Base-by-base conservation (phyloP, 1,140 invertebrate species). In the Pseudomyrmex pallidus region DNA sequence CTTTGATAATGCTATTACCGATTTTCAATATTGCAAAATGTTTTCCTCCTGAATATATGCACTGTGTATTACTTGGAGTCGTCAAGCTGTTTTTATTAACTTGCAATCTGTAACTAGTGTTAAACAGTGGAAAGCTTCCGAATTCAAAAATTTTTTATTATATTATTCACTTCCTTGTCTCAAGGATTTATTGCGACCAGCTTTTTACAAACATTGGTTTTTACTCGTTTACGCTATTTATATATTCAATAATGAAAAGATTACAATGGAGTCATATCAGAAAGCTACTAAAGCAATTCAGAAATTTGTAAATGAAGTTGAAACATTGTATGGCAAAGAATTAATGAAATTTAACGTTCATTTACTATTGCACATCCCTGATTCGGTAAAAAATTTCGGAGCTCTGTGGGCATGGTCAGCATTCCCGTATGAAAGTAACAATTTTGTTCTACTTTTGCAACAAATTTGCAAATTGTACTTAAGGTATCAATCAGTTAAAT, bases 121-220 rank as follows among this genome's bases (percentile, higher is more conserved):
- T 22, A 59, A 20, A 22, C 57, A 12, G 13, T 59, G 57, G 57
- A 59, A 63, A 63, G 61, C 61, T 63, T 63, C 61, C 3, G 61
- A 63, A 63, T 63, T 63, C 25, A 63, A 63, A 44, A 2, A 63
- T 63, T 63, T 63, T 63, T 63, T 63, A 63, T 35, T 63, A 35
- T 35, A 63, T 63, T 63, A 63, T 63, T 63, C 61, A 22, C n/a
- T n/a, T n/a, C n/a, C 61, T 63, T 63, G 61, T 35, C 13, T 63
- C 25, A 63, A 63, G 17, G 25, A 63, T 35, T 5, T 63, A 4
- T 25, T 63, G 25, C 61, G 12, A 35, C n/a, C 25, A 63, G 22
- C 15, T 63, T 63, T 63, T 63, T 63, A 57, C 56, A 57, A n/a
- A 57, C 56, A 57, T 57, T 57, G 56, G n/a, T 57, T 2, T 57